These are phyloP conservation scores for Luehdorfia chinensis DNA, from an alignment of 1,140 invertebrate species.

Conservation along the genomic window DNA sequence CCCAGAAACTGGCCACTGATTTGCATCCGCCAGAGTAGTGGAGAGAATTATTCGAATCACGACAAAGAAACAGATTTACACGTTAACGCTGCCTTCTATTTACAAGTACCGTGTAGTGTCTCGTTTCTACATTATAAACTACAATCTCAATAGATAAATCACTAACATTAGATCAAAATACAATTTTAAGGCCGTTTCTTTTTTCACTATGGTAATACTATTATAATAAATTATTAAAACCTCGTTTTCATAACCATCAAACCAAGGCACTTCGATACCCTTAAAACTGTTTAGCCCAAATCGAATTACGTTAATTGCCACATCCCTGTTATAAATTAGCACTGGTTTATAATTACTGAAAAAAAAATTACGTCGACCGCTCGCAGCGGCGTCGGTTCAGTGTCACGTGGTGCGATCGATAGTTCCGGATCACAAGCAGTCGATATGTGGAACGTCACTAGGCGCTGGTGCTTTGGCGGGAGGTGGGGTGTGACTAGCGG, in stretches of 20 bases:
- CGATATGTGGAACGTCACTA: no score
- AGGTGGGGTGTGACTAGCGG: no score
- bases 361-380: no score
- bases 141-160: slow-evolving; percentile 14
- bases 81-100: slow-evolving; percentile 7
- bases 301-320: slow-evolving; percentile 22
- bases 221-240: slow-evolving; percentile 11
- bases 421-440: no score
- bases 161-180: background rate
- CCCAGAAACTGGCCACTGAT: slow-evolving; percentile 33
- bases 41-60: slow-evolving; percentile 25
- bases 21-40: slow-evolving; percentile 29
- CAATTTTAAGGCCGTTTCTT: slow-evolving; percentile 9
- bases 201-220: slow-evolving; percentile 8
- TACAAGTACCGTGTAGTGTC: slow-evolving; percentile 8
- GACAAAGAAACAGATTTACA: slow-evolving; percentile 3
- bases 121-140: slow-evolving; percentile 5
- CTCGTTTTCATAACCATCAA: slow-evolving; percentile 20
- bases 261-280: slow-evolving; percentile 32
- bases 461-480: no score
- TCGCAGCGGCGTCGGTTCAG: no score
- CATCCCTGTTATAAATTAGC: slow-evolving; percentile 33
- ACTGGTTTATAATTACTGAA: slow-evolving; percentile 27
- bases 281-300: background rate
- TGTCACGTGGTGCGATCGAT: no score